Evolutionary conservation across 2,888 invertebrate genomes (phyloP).

Genomic region (Agonopterix subpropinquella): DNA sequence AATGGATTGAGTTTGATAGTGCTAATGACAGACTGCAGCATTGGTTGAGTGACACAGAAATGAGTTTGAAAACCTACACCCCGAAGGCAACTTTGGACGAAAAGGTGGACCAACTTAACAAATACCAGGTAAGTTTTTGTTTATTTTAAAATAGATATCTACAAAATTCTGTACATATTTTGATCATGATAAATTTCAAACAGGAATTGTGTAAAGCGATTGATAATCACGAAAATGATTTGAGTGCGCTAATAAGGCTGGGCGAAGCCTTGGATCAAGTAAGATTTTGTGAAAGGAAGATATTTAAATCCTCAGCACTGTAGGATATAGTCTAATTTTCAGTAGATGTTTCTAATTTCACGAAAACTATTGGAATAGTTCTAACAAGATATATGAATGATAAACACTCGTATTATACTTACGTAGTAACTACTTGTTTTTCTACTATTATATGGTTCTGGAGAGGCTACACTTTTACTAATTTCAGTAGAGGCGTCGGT

Average conservation of each 20-base stretch:
- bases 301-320: constrained; percentile 44
- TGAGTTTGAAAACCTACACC: constrained; percentile 88
- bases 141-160: constrained; percentile 7
- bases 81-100: constrained; percentile 90
- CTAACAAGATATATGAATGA: constrained; percentile 28
- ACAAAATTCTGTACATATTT: neutral
- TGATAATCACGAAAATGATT: constrained; percentile 81
- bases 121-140: constrained; percentile 84
- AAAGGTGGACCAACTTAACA: constrained; percentile 91
- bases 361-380: constrained; percentile 28
- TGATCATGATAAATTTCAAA: constrained; percentile 38
- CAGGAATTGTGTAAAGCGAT: constrained; percentile 86
- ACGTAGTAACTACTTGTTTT: constrained; percentile 9
- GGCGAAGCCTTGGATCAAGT: constrained; percentile 90
- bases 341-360: constrained; percentile 60
- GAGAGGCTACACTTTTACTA: constrained; percentile 19
- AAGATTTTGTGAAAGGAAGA: constrained; percentile 65
- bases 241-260: constrained; percentile 83
- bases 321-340: constrained; percentile 65
- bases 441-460: constrained; percentile 14
- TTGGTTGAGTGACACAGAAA: constrained; percentile 92
- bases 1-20: constrained; percentile 94
- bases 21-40: constrained; percentile 87
- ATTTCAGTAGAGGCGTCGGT: constrained; percentile 37
- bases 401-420: constrained; percentile 8